A percentile compares a stretch with the other conserved stretches of the same genome.
Conservation (phyloP, 2,888 invertebrate species). For the Pemphredon lugubris region DNA sequence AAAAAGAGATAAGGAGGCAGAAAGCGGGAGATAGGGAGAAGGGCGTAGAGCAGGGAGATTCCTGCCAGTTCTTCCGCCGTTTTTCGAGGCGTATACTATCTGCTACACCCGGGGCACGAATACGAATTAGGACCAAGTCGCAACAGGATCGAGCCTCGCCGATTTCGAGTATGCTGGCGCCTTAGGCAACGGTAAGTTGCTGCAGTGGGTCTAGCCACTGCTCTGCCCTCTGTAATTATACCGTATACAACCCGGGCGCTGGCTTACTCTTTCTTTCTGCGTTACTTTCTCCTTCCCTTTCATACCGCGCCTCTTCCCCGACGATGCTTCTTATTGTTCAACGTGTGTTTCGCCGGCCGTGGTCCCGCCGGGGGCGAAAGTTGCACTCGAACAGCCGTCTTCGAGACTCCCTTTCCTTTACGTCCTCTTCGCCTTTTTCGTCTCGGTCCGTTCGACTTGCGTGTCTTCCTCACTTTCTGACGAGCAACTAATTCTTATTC, state of each 20-base stretch:
- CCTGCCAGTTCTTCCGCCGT: constrained; percentile 67
- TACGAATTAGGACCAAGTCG: constrained; percentile 74
- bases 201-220: constrained; percentile 77
- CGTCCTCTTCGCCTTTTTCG: constrained; percentile 28
- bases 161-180: constrained; percentile 72
- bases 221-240: constrained; percentile 77
- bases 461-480: constrained; percentile 10
- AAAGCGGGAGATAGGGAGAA: constrained; percentile 38
- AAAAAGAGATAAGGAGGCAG: constrained; percentile 45
- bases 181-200: constrained; percentile 72
- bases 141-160: constrained; percentile 62
- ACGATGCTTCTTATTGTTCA: constrained; percentile 63
- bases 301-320: constrained; percentile 56
- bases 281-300: constrained; percentile 58
- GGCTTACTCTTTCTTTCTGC: constrained; percentile 60
- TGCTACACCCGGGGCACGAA: constrained; percentile 74
- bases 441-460: constrained; percentile 37
- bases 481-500: background rate
- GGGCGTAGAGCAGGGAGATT: constrained; percentile 58
- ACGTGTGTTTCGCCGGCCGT: constrained; percentile 55
- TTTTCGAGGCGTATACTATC: constrained; percentile 69
- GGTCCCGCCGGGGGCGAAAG: constrained; percentile 71
- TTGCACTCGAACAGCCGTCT: constrained; percentile 64
- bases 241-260: constrained; percentile 66
- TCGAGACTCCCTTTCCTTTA: constrained; percentile 37